These are phyloP conservation scores for Lagopus leucura DNA, from an alignment of 2,113 vertebrate species.

Conservation along the genomic window DNA sequence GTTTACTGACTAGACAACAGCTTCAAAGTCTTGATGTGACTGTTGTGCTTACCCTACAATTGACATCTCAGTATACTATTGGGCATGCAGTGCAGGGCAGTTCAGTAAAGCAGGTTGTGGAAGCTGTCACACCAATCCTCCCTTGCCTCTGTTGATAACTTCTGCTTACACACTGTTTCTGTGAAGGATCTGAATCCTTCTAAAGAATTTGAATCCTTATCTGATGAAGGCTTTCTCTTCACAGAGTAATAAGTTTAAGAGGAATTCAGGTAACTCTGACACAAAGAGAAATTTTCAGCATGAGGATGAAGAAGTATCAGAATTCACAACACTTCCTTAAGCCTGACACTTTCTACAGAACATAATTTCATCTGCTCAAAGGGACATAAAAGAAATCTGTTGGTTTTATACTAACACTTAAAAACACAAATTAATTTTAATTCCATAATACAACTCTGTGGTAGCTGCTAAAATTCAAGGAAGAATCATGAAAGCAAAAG, in stretches of 20 bases:
- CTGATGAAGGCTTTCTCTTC: neutral
- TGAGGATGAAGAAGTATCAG: neutral
- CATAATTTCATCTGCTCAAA: neutral
- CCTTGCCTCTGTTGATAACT: rapidly evolving
- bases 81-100: neutral
- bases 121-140: neutral
- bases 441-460: conserved; percentile 57
- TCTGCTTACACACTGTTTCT: neutral
- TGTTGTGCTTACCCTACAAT: neutral
- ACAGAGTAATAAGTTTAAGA: neutral
- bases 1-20: neutral
- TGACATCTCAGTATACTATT: neutral
- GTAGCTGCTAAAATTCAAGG: conserved; percentile 55
- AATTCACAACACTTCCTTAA: conserved; percentile 6
- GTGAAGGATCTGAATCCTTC: neutral
- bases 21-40: neutral
- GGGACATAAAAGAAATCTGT: conserved; percentile 47
- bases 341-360: neutral
- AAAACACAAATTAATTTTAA: conserved; percentile 71
- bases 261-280: neutral
- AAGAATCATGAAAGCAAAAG: conserved; percentile 58
- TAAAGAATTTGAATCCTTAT: neutral
- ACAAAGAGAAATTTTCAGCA: neutral
- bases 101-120: rapidly evolving
- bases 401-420: conserved; percentile 52